Evolutionary conservation across 1,140 invertebrate genomes (phyloP), one percentile per base, ranked within the genome.

Genomic region (Zaprionus tsacasi): DNA sequence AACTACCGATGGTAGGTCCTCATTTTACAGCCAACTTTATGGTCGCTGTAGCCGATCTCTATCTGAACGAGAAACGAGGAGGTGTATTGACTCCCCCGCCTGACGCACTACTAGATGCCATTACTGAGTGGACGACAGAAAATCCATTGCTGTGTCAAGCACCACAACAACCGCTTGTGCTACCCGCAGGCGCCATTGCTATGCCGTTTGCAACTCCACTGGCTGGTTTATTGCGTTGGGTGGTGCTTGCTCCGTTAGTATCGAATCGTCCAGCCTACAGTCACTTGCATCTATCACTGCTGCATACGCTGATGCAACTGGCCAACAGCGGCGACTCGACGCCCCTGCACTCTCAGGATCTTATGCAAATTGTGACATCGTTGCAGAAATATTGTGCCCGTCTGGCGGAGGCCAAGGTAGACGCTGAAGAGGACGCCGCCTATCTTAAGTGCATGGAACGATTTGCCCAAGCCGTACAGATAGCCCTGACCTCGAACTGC

Each of bases 161-260:
- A 10, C 95, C 96, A 1, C 94, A 97, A 71, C 95, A 95, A 61
- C 95, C 95, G 75, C 94, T 95, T 15, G 94, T 95, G 6, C 86
- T 97, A 30, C 96, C 96, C 0, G 94, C 93, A 43, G 96, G 96
- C 15, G 95, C 96, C 4, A 97, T 97, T 68, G 95, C 96, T 0
- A 97, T 97, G 96, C 95, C 96, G 13, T 95, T 96, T 2, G 95
- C 96, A 1, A 96, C 96, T n/a, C 96, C 96, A 0, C 94, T 97
- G 50, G 95, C 96, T 13, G 96, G 96, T 1, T 93, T 97, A 4
- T 94, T 97, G 61, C 94, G 94, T 50, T 96, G 96, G 95, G 95
- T 95, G 89, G 93, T 95, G 6, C 90, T 96, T 57, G 94, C 95
- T 12, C 95, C 96, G 1, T 79, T 96, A 5, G 82, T 93, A 36